These are phyloP conservation scores for Hemibagrus guttatus DNA, from an alignment of 2,797 vertebrate genomes.

Conservation along the genomic window DNA sequence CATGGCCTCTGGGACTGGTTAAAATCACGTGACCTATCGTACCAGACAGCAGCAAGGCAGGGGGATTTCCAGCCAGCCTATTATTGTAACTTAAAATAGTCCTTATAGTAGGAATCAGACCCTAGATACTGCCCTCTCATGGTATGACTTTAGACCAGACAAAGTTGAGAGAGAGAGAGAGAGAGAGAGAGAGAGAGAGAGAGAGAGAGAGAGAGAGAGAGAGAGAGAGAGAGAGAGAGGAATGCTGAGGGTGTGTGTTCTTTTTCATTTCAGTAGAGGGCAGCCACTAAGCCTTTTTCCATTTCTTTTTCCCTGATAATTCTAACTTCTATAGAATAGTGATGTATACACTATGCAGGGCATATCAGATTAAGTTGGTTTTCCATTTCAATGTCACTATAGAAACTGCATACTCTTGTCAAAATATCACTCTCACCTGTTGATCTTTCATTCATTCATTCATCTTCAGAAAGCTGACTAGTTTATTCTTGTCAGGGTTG, in stretches of 20 bases:
- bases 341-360: background rate
- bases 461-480: background rate
- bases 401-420: background rate
- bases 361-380: background rate
- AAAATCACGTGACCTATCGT: conserved; percentile 48
- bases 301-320: background rate
- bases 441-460: background rate
- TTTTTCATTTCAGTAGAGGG: conserved; percentile 30
- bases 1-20: conserved; percentile 40
- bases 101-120: conserved; percentile 51
- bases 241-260: conserved; percentile 2
- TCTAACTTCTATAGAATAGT: background rate
- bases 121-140: conserved; percentile 50
- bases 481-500: background rate
- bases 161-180: background rate
- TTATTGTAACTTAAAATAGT: conserved; percentile 57
- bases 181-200: background rate
- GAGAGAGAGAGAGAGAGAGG: background rate
- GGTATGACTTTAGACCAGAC: conserved; percentile 33
- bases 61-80: conserved; percentile 60
- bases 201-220: background rate
- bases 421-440: background rate
- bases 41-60: conserved; percentile 54
- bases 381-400: background rate
- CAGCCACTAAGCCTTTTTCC: conserved; percentile 20